Evolutionary conservation across 2,797 vertebrate species (phyloP).

Genomic region (Pyrocephalus nanus): DNA sequence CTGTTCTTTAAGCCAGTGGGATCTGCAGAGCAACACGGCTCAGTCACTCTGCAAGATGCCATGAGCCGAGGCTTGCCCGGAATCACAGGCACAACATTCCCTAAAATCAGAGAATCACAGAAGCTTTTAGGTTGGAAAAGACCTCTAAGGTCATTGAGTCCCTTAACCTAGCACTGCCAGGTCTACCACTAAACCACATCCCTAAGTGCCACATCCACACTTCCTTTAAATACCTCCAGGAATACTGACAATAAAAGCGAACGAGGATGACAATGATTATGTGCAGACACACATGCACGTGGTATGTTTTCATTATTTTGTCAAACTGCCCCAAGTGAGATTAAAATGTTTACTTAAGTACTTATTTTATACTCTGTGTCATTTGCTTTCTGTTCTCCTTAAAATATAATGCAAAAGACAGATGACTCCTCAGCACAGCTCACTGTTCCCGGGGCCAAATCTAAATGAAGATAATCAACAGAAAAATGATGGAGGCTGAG

Average conservation of each 20-base stretch:
- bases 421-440: not conserved
- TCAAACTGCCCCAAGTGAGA: not conserved
- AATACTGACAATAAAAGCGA: not conserved
- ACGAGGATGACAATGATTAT: not conserved
- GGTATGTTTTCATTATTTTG: not conserved
- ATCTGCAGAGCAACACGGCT: not conserved
- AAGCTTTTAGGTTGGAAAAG: not conserved
- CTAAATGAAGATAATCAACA: not conserved
- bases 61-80: not conserved
- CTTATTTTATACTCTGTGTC: not conserved
- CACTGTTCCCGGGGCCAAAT: not conserved
- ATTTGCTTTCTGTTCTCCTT: not conserved
- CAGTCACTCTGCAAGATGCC: not conserved
- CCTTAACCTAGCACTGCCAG: not conserved
- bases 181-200: not conserved
- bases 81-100: not conserved
- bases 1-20: not conserved
- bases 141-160: not conserved
- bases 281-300: not conserved
- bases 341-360: constrained; percentile 5
- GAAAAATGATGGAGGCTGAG: not conserved
- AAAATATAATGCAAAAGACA: not conserved
- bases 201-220: not conserved
- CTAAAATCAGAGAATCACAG: not conserved
- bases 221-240: not conserved